These are phyloP conservation scores for Gallinago media DNA, from an alignment of 2,113 vertebrate genomes.

Conservation along the genomic window DNA sequence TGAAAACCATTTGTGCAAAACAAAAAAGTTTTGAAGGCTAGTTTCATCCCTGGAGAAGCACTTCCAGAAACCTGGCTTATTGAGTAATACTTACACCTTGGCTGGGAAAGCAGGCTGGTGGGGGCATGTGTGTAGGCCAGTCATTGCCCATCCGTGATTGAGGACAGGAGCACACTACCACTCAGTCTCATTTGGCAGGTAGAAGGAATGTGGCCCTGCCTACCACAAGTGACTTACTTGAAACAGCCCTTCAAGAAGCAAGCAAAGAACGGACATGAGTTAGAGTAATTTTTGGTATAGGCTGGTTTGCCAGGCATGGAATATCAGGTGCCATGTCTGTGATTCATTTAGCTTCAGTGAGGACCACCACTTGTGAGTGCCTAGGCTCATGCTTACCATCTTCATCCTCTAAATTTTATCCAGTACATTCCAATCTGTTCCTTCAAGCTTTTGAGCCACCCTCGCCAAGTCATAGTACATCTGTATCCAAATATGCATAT, in stretches of 20 bases:
- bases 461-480: not conserved
- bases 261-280: not conserved
- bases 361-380: not conserved
- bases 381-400: not conserved
- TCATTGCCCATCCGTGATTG: rapidly evolving
- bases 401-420: not conserved
- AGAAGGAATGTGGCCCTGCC: not conserved
- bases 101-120: not conserved
- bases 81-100: not conserved
- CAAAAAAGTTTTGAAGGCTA: not conserved
- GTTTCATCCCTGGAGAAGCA: not conserved
- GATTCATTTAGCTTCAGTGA: not conserved
- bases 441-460: not conserved
- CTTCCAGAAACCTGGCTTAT: not conserved
- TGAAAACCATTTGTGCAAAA: not conserved
- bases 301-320: not conserved
- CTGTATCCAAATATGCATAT: not conserved
- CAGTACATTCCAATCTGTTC: not conserved
- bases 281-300: not conserved
- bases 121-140: not conserved
- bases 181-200: rapidly evolving
- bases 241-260: rapidly evolving
- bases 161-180: not conserved
- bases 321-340: not conserved
- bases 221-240: not conserved